phyloP scores from a whole-genome alignment of 2,888 invertebrate genomes.

The Ophonus ardosiacus region DNA sequence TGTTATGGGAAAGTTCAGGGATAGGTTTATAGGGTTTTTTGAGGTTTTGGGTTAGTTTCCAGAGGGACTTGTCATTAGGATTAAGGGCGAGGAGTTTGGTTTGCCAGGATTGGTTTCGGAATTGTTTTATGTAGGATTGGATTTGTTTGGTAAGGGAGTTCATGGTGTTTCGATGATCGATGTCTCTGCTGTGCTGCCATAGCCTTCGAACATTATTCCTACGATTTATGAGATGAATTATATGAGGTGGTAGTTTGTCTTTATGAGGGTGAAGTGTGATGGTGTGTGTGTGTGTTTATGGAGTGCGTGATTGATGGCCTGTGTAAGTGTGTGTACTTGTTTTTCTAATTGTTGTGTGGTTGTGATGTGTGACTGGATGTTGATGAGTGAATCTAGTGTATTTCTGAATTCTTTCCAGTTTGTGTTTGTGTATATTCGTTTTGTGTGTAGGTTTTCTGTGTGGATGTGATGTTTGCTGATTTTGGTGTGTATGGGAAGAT shows the following conservation, averaged over 20 bases:
- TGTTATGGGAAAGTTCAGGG: too few relatives aligned
- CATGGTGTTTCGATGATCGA: neutral
- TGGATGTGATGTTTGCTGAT: neutral
- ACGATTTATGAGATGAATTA: constrained; percentile 36
- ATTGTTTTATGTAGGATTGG: too few relatives aligned
- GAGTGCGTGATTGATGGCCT: neutral
- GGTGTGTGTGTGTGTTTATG: constrained; percentile 28
- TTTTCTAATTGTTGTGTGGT: constrained; percentile 8
- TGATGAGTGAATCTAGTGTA: constrained; percentile 35
- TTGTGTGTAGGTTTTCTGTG: neutral
- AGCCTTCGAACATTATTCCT: too few relatives aligned
- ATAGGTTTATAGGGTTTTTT: too few relatives aligned
- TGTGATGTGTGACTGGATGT: constrained; percentile 24
- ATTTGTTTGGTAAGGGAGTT: neutral
- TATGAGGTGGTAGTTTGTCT: neutral
- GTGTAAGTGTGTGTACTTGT: neutral
- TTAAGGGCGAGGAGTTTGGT: too few relatives aligned
- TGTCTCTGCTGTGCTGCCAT: neutral
- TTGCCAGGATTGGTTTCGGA: too few relatives aligned
- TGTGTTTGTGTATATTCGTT: constrained; percentile 44
- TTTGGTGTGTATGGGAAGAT: constrained; percentile 30
- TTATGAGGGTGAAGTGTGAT: constrained; percentile 1
- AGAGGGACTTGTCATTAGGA: too few relatives aligned
- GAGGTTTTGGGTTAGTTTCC: too few relatives aligned
- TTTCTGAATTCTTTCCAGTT: constrained; percentile 48